Base-by-base conservation (phyloP, 2,888 invertebrate genomes). In the Tryphoninae sp. region DNA sequence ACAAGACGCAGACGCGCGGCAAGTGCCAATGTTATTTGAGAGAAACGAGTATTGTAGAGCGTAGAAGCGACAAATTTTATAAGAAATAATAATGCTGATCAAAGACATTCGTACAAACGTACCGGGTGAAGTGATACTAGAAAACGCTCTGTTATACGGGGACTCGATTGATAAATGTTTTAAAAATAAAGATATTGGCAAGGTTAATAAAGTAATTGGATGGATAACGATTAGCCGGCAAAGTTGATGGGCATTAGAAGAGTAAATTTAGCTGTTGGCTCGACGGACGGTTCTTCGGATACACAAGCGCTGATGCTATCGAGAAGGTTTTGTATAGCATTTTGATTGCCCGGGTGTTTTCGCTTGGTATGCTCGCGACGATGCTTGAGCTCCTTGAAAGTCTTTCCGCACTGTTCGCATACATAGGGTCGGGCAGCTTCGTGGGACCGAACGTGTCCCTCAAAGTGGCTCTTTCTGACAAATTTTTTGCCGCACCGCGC, bases 391-490 rank as follows among this genome's bases (percentile, higher is more conserved):
- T 92, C 91, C 75, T 92, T 92, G 81, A 92, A 92, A 1, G 91
- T 89, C 81, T 91, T 89, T 9, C 91, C 91, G 64, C 92, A 92
- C 42, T 90, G 89, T 23, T 92, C 90, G 82, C 92, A 92, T 1
- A 90, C 88, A 73, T 89, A 92, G 0, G 92, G 92, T 11, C 92
- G 84, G 0, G 91, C 89, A 1, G 91, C 90, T 51, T 92, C 91
- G 75, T 92, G 92, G 0, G 92, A 90, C 7, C 91, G 88, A 13
- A 91, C 87, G 73, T 92, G 92, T 0, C 92, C 89, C 72, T 92
- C 91, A 67, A 91, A 92, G 67, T 92, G 92, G 23, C 91, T 92
- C 76, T 92, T 92, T 1, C 92, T 85, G 0, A 92, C 91, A 67
- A 92, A 92, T 78, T 90, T 90, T 65, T 92, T 92, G 16, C 91